These are phyloP conservation scores for Gonioctena quinquepunctata DNA, from an alignment of 1,140 invertebrate species.

Conservation along the genomic window DNA sequence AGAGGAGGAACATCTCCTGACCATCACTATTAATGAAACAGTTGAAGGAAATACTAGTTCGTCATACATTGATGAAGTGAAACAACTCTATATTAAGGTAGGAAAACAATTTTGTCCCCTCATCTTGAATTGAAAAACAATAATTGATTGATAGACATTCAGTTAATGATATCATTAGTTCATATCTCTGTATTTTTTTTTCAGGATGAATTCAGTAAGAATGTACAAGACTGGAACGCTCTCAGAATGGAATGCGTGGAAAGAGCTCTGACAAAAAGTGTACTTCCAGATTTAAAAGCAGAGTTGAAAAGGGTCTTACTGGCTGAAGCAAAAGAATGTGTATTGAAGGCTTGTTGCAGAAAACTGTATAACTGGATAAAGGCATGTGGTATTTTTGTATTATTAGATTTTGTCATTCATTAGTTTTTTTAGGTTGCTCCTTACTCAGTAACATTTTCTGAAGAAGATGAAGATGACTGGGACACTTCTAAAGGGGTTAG, in stretches of 20 bases:
- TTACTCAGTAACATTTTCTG: conserved; percentile 75
- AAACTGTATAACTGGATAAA: conserved; percentile 93
- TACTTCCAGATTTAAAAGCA: conserved; percentile 87
- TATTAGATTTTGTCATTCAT: conserved; percentile 11
- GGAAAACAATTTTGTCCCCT: too few species aligned
- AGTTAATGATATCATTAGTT: too few species aligned
- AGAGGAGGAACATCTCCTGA: conserved; percentile 85
- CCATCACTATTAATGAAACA: conserved; percentile 71
- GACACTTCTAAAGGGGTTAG: conserved; percentile 80
- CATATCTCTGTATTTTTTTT: conserved; percentile 8
- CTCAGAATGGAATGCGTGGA: conserved; percentile 86
- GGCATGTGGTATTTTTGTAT: conserved; percentile 41
- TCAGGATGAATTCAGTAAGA: conserved; percentile 93
- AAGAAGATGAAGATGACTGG: conserved; percentile 92
- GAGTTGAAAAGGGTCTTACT: conserved; percentile 83
- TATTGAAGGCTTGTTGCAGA: conserved; percentile 80
- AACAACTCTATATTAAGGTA: conserved; percentile 74
- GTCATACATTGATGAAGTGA: conserved; percentile 88
- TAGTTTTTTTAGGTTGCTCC: conserved; percentile 68
- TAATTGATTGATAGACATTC: too few species aligned
- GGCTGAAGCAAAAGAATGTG: conserved; percentile 86
- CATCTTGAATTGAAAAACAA: too few species aligned
- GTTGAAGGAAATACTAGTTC: conserved; percentile 78
- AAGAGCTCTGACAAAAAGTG: conserved; percentile 82
- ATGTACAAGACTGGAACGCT: conserved; percentile 96